These are phyloP conservation scores for Porites lutea DNA, from an alignment of 64 coral and sea anemone genomes.

Conservation along the genomic window DNA sequence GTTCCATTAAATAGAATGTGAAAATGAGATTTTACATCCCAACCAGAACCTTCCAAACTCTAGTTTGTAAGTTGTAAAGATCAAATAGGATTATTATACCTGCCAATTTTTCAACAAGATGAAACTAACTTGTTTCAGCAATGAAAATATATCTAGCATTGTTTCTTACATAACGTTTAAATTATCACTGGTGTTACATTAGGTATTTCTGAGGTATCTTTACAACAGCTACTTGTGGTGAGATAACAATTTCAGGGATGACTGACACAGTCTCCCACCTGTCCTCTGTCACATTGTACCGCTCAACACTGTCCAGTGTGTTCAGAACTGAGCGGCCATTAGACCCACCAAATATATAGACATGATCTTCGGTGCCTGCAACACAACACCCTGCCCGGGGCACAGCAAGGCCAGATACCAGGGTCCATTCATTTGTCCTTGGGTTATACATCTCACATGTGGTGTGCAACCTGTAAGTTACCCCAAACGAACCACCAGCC, in stretches of 20 bases:
- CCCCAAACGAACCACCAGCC: neutral
- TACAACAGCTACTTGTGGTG: neutral
- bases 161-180: too few species aligned
- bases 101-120: too few species aligned
- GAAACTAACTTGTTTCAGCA: too few species aligned
- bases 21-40: too few species aligned
- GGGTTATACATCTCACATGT: constrained; percentile 52
- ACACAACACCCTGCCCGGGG: constrained; percentile 43
- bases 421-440: constrained; percentile 2
- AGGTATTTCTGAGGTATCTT: constrained; percentile 1
- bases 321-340: neutral
- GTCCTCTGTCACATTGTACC: neutral
- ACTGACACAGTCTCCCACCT: neutral
- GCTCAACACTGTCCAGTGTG: constrained; percentile 43
- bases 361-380: neutral
- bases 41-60: too few species aligned
- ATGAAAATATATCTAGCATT: too few species aligned
- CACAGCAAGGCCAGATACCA: constrained; percentile 8
- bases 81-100: too few species aligned
- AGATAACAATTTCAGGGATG: constrained; percentile 7
- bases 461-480: neutral
- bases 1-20: too few species aligned
- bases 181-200: neutral
- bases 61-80: too few species aligned
- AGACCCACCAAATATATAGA: constrained; percentile 44